A percentile compares a stretch with the other conserved stretches of the same genome.
Conservation (phyloP, 2,113 vertebrate genomes). For the Nannospalax galili region DNA sequence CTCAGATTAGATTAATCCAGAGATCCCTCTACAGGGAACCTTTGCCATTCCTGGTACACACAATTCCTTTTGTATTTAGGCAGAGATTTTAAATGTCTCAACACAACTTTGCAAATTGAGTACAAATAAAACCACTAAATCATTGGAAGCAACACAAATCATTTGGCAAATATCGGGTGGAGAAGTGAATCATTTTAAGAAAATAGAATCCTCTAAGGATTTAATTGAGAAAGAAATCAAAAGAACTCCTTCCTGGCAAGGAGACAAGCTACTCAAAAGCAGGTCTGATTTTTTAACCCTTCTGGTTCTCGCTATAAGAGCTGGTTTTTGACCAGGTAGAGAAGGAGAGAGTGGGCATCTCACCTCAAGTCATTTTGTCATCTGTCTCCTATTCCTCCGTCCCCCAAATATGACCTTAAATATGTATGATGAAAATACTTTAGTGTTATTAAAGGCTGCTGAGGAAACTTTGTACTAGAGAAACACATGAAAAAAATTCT, state of each 20-base stretch:
- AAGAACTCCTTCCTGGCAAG: neutral
- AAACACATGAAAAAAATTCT: neutral
- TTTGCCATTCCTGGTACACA: neutral
- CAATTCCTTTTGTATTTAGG: neutral
- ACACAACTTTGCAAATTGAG: conserved; percentile 3
- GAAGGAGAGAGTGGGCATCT: neutral
- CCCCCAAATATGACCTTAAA: neutral
- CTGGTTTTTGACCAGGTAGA: neutral
- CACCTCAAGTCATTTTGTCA: neutral
- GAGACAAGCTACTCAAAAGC: neutral
- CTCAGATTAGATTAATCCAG: neutral
- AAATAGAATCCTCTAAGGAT: neutral
- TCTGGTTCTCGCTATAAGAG: neutral
- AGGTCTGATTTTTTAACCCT: neutral
- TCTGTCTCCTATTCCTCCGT: neutral
- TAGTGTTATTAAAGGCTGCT: neutral
- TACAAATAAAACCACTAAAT: neutral
- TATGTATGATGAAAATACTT: neutral
- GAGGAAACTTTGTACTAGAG: neutral
- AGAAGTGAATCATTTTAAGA: neutral
- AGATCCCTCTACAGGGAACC: too few relatives aligned
- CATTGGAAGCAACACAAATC: neutral
- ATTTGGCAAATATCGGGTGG: neutral
- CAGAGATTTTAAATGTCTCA: neutral
- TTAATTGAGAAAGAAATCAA: neutral